These are phyloP conservation scores for Nerophis lumbriciformis DNA, from an alignment of 2,113 vertebrate genomes.

Conservation along the genomic window DNA sequence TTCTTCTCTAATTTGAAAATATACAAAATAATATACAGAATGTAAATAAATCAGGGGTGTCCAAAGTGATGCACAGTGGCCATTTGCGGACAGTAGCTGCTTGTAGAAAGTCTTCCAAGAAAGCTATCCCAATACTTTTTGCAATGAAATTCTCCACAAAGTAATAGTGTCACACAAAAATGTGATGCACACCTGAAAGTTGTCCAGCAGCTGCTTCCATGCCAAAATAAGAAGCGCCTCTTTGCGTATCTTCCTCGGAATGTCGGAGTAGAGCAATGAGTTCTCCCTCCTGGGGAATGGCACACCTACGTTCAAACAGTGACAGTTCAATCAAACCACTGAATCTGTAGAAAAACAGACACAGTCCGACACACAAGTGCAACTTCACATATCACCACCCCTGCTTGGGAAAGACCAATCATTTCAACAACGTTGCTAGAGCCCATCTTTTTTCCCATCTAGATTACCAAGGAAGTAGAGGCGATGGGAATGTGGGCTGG, in stretches of 20 bases:
- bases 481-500: slow-evolving; percentile 88
- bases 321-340: neutral
- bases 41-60: no score
- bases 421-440: neutral
- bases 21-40: no score
- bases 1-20: no score
- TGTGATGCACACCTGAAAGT: slow-evolving; percentile 82
- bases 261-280: slow-evolving; percentile 94
- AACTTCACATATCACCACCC: neutral
- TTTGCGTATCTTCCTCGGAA: slow-evolving; percentile 92
- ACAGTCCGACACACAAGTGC: neutral
- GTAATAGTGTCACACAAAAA: neutral
- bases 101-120: no score
- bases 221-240: slow-evolving; percentile 89
- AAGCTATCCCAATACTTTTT: neutral
- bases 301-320: slow-evolving; percentile 75
- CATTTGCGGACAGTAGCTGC: no score
- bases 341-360: neutral
- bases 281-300: slow-evolving; percentile 94
- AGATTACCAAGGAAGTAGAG: slow-evolving; percentile 91
- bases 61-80: no score
- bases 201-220: slow-evolving; percentile 98
- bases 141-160: neutral
- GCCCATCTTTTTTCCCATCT: neutral
- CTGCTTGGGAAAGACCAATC: neutral